Conservation (phyloP, 2,113 vertebrate species). For the Dinomys branickii region DNA sequence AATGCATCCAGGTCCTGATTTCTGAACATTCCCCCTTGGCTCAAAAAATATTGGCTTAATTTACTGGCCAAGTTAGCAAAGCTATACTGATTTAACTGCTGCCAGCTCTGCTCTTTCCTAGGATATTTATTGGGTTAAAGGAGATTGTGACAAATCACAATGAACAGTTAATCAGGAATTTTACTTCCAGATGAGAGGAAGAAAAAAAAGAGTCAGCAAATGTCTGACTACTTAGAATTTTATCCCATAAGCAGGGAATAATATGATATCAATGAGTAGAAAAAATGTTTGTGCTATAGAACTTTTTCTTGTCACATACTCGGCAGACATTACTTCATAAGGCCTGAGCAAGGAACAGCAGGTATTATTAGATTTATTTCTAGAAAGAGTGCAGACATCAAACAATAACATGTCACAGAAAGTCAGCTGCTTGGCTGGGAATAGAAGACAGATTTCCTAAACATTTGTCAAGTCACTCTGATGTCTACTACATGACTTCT, state of each 20-base stretch:
- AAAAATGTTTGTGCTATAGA: constrained; percentile 11
- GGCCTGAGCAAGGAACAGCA: neutral
- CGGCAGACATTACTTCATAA: constrained; percentile 57
- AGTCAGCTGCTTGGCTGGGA: neutral
- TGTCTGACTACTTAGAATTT: neutral
- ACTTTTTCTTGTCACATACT: constrained; percentile 3
- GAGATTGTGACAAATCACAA: constrained; percentile 52
- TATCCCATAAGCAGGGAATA: constrained; percentile 15
- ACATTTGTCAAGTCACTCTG: neutral
- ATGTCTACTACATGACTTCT: neutral
- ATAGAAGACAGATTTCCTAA: constrained; percentile 31
- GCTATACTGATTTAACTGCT: constrained; percentile 61
- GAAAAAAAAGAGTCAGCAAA: neutral
- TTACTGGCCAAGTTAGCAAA: constrained; percentile 55
- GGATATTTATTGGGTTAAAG: constrained; percentile 60
- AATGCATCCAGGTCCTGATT: constrained; percentile 7
- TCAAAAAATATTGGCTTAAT: constrained; percentile 50
- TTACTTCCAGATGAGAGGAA: neutral
- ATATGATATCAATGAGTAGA: neutral
- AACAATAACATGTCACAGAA: constrained; percentile 22
- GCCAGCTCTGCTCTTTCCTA: constrained; percentile 52
- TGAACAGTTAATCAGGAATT: constrained; percentile 60
- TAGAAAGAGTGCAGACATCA: constrained; percentile 52
- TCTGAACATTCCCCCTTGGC: neutral
- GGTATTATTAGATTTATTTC: constrained; percentile 66